A percentile compares a stretch with the other conserved stretches of the same genome.
Conservation (phyloP, 2,113 vertebrate species). For the Mobula hypostoma region DNA sequence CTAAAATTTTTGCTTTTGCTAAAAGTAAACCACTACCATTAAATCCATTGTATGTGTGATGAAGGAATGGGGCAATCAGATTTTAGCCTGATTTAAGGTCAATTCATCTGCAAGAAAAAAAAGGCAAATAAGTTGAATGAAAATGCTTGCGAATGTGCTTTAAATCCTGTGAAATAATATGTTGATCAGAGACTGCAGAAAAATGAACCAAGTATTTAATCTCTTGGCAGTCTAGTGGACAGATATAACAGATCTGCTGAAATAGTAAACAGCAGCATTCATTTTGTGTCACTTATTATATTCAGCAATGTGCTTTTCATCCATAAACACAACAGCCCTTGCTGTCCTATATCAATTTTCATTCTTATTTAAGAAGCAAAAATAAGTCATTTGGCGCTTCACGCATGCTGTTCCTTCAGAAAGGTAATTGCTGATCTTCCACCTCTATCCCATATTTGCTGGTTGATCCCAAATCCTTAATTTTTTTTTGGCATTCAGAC, state of each 20-base stretch:
- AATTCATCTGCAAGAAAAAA: constrained; percentile 8
- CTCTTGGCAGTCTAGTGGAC: background rate
- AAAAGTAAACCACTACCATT: background rate
- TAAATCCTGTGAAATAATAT: background rate
- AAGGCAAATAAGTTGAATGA: background rate
- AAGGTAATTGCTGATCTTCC: too few species aligned
- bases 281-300: background rate
- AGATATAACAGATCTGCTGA: background rate
- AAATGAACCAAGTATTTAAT: background rate
- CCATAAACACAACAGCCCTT: background rate
- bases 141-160: background rate
- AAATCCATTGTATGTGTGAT: constrained; percentile 31
- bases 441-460: too few species aligned
- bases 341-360: background rate
- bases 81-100: background rate
- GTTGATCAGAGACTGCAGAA: background rate
- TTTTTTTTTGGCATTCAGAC: too few species aligned
- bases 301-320: background rate
- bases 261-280: background rate
- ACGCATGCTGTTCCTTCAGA: too few species aligned
- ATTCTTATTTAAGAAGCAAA: too few species aligned
- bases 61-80: background rate
- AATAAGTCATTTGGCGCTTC: too few species aligned
- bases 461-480: too few species aligned
- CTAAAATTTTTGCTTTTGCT: constrained; percentile 8